Evolutionary conservation across 2,113 vertebrate species (phyloP), one percentile per base, ranked within the genome.

Genomic region (Cisticola juncidis): DNA sequence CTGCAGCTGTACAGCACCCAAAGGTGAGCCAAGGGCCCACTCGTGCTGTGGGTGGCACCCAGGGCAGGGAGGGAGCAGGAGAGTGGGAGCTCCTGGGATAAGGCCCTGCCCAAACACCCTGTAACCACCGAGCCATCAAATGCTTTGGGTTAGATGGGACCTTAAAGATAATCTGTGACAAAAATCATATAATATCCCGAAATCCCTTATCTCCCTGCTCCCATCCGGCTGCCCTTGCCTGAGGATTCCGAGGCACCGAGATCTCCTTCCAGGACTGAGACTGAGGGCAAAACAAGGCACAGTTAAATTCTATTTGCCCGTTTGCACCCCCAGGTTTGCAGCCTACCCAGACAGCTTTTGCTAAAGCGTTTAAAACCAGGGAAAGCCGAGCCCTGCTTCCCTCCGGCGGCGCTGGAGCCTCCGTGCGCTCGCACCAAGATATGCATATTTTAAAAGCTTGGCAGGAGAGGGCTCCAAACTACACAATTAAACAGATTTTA

Each of bases 381-480:
- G 23, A 8, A 31, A 38, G 4, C 12, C 45, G 13, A 36, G 62
- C 62, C 40, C 31, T 71, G 86, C 54, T 50, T 71, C 71, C 71
- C 38, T 9, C 60, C 15, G 68, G 69, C 50, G 70, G 92, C 9
- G 9, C 12, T 3, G 61, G 57, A 94, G 65, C 89, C 81, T 66
- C 95, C 47, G 1, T 15, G 79, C 0, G 91, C 72, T 88, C 92
- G 23, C 69, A 38, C 64, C 53, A 5, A 50, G 91, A 71, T 3
- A 69, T 62, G 77, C 69, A 91, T 90, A 89, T 95, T 95, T 96
- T 85, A 97, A 96, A 94, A 92, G 84, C 91, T 89, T 95, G 94
- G 92, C 96, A 97, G 96, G 78, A 97, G 96, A 96, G 95, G 96
- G 95, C 96, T 96, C 96, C 95, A 97, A 89, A 96, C 96, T 97